Percentiles rank a stretch among this genome's conserved stretches.
Evolutionary conservation across 2,888 invertebrate species (phyloP).

Genomic region (Eristalis arbustorum): DNA sequence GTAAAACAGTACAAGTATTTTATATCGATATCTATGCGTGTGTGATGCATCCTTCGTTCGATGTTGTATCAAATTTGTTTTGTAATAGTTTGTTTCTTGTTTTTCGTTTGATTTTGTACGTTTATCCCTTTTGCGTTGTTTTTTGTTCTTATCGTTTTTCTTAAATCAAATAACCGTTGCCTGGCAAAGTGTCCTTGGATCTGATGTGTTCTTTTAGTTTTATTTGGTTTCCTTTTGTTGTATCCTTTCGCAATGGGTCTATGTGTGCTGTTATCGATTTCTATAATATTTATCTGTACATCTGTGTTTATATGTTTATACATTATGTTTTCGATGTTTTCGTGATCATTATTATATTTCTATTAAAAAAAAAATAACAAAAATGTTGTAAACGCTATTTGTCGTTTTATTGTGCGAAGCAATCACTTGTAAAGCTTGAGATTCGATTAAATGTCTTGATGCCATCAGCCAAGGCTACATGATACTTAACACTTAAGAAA

Average conservation of each 20-base stretch:
- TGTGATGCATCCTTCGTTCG: conserved; percentile 61
- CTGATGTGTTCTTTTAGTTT: conserved; percentile 16
- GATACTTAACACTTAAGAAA: conserved; percentile 2
- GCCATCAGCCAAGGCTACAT: neutral
- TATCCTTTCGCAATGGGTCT: conserved; percentile 62
- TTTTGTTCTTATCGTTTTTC: conserved; percentile 5
- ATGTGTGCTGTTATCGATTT: conserved; percentile 67
- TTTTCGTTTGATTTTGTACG: conserved; percentile 2
- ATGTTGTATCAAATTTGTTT: conserved; percentile 55
- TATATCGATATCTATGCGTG: conserved; percentile 50
- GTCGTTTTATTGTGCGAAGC: conserved; percentile 58
- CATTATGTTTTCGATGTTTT: conserved; percentile 56
- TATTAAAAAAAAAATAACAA: conserved; percentile 1
- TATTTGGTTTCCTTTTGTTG: neutral
- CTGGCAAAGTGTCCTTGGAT: conserved; percentile 62
- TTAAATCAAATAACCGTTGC: conserved; percentile 50
- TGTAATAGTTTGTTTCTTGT: conserved; percentile 13
- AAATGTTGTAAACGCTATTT: conserved; percentile 31
- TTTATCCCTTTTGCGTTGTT: conserved; percentile 15
- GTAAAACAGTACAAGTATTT: conserved; percentile 9
- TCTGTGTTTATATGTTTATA: conserved; percentile 13
- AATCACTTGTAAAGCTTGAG: neutral
- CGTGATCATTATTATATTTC: conserved; percentile 37
- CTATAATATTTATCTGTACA: conserved; percentile 16
- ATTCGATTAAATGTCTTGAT: neutral